phyloP scores from a whole-genome alignment of 2,888 invertebrate species.

The Rhorus exstirpatorius region DNA sequence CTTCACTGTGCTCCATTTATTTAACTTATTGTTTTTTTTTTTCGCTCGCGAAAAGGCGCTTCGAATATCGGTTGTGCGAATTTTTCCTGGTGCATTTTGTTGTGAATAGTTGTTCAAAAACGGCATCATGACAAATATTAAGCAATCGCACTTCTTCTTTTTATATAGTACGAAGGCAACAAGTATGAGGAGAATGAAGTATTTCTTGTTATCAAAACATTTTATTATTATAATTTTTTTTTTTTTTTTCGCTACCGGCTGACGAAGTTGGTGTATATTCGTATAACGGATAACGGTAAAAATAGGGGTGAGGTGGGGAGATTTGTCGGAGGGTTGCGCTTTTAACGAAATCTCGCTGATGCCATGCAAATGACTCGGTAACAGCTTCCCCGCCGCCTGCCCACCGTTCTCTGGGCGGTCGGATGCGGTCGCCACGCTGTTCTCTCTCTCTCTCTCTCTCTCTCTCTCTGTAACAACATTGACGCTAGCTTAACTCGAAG shows the following conservation, averaged over 20 bases:
- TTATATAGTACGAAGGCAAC: not conserved
- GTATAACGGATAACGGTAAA: slow-evolving; percentile 60
- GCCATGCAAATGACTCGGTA: slow-evolving; percentile 85
- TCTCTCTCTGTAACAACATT: slow-evolving; percentile 71
- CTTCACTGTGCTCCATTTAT: not conserved
- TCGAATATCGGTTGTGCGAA: not conserved
- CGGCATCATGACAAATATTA: not conserved
- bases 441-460: slow-evolving; percentile 46
- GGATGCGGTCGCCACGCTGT: slow-evolving; percentile 55
- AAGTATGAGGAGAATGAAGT: not conserved
- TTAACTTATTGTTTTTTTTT: slow-evolving; percentile 1
- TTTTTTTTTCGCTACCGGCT: slow-evolving; percentile 19
- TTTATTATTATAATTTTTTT: slow-evolving; percentile 21
- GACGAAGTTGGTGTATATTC: slow-evolving; percentile 38
- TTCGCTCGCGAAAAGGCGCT: not conserved
- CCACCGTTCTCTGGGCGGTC: slow-evolving; percentile 58
- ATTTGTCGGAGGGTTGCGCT: slow-evolving; percentile 76
- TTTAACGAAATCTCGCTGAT: slow-evolving; percentile 83
- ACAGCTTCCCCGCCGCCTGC: slow-evolving; percentile 83
- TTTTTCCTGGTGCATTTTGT: not conserved
- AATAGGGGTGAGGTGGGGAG: slow-evolving; percentile 41
- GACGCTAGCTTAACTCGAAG: slow-evolving; percentile 83
- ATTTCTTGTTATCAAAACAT: not conserved
- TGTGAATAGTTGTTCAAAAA: not conserved
- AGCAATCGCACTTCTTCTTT: not conserved